Evolutionary conservation across 2,888 invertebrate genomes (phyloP).

Genomic region (Dione juno): DNA sequence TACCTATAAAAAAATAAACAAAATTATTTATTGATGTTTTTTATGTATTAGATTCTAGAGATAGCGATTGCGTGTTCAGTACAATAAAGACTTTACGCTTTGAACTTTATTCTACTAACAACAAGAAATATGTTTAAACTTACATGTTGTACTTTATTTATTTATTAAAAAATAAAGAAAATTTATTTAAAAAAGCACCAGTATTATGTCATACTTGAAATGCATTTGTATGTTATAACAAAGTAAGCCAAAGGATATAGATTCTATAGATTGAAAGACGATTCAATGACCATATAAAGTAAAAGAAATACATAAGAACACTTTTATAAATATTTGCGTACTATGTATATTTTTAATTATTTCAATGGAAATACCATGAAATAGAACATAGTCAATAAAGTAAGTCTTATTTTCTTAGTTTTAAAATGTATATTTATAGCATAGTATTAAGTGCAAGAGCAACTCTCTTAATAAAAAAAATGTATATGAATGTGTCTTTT

Average conservation of each 20-base stretch:
- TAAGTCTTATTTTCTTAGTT: constrained; percentile 6
- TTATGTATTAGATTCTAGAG: neutral
- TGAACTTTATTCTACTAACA: neutral
- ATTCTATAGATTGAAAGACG: no score
- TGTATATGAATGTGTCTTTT: neutral
- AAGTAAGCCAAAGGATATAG: no score
- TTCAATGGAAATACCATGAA: no score
- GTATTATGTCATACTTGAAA: no score
- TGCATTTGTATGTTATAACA: no score
- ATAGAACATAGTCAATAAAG: constrained; percentile 6
- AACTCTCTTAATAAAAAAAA: neutral
- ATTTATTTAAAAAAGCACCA: no score
- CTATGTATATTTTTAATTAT: neutral
- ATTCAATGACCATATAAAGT: no score
- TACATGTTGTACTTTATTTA: neutral
- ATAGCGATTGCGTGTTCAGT: neutral
- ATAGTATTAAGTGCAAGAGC: neutral
- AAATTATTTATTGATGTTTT: neutral
- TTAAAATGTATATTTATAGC: constrained; percentile 1
- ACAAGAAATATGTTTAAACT: neutral
- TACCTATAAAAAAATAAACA: neutral
- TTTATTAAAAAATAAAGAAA: no score
- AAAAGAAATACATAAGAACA: no score
- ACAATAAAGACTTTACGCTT: neutral
- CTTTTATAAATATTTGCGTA: neutral